These are phyloP conservation scores for Hirtodrosophila histrioides DNA, from an alignment of 2,888 invertebrate species.

Conservation along the genomic window DNA sequence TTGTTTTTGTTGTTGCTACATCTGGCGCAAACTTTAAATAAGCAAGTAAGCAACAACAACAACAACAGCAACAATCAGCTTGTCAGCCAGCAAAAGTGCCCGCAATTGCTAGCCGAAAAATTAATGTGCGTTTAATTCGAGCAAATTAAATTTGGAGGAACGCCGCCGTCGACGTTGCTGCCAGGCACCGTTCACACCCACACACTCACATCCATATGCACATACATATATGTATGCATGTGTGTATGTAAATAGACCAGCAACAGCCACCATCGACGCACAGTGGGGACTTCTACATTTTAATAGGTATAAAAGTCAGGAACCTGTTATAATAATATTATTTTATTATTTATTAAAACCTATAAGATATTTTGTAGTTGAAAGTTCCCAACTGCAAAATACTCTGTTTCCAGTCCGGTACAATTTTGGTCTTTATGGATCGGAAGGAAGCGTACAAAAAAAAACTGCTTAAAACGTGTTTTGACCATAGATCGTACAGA, in stretches of 20 bases:
- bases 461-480: no score
- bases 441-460: no score
- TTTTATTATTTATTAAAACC: no score
- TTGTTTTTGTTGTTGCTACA: slow-evolving; percentile 49
- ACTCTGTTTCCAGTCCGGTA: no score
- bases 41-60: slow-evolving; percentile 25
- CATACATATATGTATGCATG: slow-evolving; percentile 3
- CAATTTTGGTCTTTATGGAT: no score
- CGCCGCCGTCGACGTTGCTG: slow-evolving; percentile 13
- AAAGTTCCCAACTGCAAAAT: no score
- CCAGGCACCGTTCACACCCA: slow-evolving; percentile 14
- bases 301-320: no score
- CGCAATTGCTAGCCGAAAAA: slow-evolving; percentile 55
- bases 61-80: slow-evolving; percentile 13
- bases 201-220: not conserved
- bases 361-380: no score
- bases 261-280: not conserved
- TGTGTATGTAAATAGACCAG: not conserved
- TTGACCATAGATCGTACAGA: no score
- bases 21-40: slow-evolving; percentile 66
- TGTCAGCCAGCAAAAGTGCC: slow-evolving; percentile 32
- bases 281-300: no score
- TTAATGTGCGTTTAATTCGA: slow-evolving; percentile 76
- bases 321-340: no score
- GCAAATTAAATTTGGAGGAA: slow-evolving; percentile 62